Evolutionary conservation across 2,797 vertebrate genomes (phyloP), one percentile per base, ranked within the genome.

Genomic region (Myotis daubentonii): DNA sequence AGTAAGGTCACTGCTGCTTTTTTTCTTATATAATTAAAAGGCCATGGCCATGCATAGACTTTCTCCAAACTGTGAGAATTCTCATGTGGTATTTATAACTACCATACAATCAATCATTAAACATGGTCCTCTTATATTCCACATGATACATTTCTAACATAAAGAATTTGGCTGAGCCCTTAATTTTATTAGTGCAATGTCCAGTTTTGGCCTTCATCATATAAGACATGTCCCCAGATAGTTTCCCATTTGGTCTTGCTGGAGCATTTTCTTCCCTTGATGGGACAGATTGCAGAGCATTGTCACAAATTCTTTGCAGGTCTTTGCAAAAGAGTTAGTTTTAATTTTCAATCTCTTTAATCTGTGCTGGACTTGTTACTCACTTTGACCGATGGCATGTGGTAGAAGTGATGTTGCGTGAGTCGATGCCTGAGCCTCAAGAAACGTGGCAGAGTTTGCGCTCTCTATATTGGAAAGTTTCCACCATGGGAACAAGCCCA

Each of bases 101-200:
- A 8, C 15, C 20, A 74, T 55, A 65, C 12, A 47, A 28, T 84
- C 71, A 83, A 72, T 76, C 95, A 76, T 76, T 80, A 82, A 91
- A 84, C 12, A 60, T 0, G 2, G 3, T 33, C 22, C 2, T 70
- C 1, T 23, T 62, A 47, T 66, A 75, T 57, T 80, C 22, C 5
- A 30, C 19, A 12, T 62, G 4, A 11, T 38, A 23, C 36, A 51
- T 41, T 86, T 78, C 23, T 81, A 78, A 51, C 72, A 66, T 16
- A 33, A 23, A 75, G 16, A 60, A 89, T 71, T 60, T 49, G 47
- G 4, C 9, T 57, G 5, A 74, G 3, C 5, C 38, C 6, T 96
- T 71, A 30, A n/a, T 87, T 89, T 72, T 51, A 44, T 83, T 72
- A 57, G 68, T 57, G 4, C 5, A 33, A 53, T 2, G 15, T 66